Percentiles rank a stretch among this genome's conserved stretches.
These are phyloP conservation scores for Talpa occidentalis DNA, from an alignment of 2,113 vertebrate species.

Conservation along the genomic window DNA sequence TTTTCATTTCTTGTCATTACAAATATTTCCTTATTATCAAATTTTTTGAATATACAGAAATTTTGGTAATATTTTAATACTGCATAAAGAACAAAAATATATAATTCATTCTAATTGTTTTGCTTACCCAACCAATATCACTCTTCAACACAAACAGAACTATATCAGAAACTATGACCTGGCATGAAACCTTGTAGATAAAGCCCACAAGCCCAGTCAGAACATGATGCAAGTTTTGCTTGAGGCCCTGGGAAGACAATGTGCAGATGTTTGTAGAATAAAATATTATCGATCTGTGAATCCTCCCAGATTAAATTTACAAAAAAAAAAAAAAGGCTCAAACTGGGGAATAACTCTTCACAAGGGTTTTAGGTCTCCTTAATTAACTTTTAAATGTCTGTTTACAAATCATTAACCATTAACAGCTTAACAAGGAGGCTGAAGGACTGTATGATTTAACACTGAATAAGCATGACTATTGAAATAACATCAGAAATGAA, in stretches of 20 bases:
- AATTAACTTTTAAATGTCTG: conserved; percentile 66
- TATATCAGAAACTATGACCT: not conserved
- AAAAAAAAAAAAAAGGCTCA: conserved; percentile 37
- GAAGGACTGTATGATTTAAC: not conserved
- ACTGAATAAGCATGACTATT: not conserved
- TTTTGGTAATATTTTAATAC: not conserved
- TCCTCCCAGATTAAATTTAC: not conserved
- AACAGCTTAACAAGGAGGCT: conserved; percentile 27
- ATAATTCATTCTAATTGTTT: not conserved
- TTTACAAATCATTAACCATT: conserved; percentile 67
- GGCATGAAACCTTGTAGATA: not conserved
- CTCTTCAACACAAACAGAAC: not conserved
- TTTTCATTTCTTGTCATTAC: not conserved
- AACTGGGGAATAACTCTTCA: conserved; percentile 37
- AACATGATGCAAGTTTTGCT: not conserved
- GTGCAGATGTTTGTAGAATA: not conserved
- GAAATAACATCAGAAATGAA: not conserved
- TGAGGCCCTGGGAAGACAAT: not conserved
- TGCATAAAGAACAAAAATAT: not conserved
- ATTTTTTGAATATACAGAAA: not conserved
- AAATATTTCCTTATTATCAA: conserved; percentile 14
- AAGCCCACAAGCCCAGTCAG: not conserved
- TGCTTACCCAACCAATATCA: not conserved
- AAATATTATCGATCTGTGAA: not conserved
- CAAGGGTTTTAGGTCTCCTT: conserved; percentile 36